Base-by-base conservation (phyloP, 2,888 invertebrate genomes). In the Melanostoma mellinum region DNA sequence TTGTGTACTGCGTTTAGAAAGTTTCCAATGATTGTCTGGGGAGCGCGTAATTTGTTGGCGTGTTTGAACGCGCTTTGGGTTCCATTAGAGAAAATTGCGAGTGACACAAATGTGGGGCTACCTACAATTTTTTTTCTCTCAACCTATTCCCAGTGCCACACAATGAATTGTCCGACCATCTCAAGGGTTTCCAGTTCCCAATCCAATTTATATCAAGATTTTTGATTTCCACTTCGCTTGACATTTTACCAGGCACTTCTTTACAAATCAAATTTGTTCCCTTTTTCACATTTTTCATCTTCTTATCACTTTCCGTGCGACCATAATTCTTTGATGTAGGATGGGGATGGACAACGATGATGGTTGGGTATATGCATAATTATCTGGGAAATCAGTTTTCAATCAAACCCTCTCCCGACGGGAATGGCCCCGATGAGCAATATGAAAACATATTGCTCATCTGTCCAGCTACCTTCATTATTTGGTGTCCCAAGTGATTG, bases 301-400 rank as follows among this genome's bases (percentile, higher is more conserved):
- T 58, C 20, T 61, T 87, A 85, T 88, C 87, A 88, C 86, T 86
- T 86, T 86, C 86, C 76, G 36, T n/a, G 36, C 9, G 42, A 80
- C 55, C 69, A 74, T 79, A 72, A 56, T 69, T 63, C 35, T 65
- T 48, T 79, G 75, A 30, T 60, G 35, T 36, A 30, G 30, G 20
- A 0, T 30, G 36, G 40, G n/a, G 20, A 40, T 60, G 10, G n/a
- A 8, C 32, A 58, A 35, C 20, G 46, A 46, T 61, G 46, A 61
- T 36, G 20, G 20, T 1, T 20, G 20, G 20, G 20, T 20, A 36
- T 20, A 61, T 61, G 6, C 33, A 60, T 60, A 44, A 46, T 61
- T 52, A 52, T 61, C 44, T 46, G 63, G 46, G 33, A 63, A 73
- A 55, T 55, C 56, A 42, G 32, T 71, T 71, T 71, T 65, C 56